phyloP scores from a whole-genome alignment of 2,797 vertebrate genomes.

The Falco novaeseelandiae region DNA sequence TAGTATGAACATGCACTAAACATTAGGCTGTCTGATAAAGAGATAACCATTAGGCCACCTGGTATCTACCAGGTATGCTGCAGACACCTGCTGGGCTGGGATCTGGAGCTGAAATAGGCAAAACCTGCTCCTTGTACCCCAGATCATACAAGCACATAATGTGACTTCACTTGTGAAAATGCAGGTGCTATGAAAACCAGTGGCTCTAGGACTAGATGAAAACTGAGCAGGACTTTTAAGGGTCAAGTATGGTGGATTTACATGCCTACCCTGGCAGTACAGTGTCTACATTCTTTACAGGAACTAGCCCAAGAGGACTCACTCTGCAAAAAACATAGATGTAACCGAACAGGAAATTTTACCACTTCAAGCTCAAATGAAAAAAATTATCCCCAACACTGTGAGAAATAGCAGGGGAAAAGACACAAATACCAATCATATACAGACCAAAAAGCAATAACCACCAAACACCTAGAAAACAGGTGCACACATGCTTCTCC shows the following conservation, averaged over 20 bases:
- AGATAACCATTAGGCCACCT: background rate
- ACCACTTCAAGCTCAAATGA: background rate
- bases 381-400: background rate
- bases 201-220: background rate
- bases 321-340: background rate
- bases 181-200: background rate
- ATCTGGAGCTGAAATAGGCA: background rate
- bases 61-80: background rate
- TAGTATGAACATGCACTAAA: accelerated
- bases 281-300: background rate
- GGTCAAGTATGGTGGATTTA: background rate
- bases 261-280: background rate
- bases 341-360: background rate
- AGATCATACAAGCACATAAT: background rate
- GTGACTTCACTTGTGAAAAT: background rate
- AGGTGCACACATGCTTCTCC: background rate
- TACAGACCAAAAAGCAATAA: background rate
- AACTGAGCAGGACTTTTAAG: background rate
- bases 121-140: accelerated
- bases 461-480: background rate
- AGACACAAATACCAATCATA: background rate
- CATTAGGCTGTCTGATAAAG: background rate
- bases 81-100: background rate
- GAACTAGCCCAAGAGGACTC: background rate
- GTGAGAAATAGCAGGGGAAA: background rate